A percentile compares a stretch with the other conserved stretches of the same genome.
phyloP scores from a whole-genome alignment of 2,113 vertebrate genomes.

The Tautogolabrus adspersus region DNA sequence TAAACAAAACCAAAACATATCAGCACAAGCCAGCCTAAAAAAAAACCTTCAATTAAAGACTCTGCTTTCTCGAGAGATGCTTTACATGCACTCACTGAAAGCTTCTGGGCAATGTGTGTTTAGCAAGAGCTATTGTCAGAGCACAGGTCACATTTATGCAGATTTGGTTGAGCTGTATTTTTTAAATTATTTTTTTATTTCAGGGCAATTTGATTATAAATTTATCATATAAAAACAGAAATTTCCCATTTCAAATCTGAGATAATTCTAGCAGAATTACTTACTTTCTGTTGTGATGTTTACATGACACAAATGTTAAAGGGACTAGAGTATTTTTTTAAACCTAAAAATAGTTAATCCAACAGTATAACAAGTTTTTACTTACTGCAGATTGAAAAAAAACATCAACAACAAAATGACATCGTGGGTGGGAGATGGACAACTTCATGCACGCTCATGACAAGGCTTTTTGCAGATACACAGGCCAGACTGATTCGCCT shows the following conservation, averaged over 20 bases:
- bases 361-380: neutral
- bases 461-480: conserved; percentile 33
- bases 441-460: neutral
- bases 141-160: conserved; percentile 31
- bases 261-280: neutral
- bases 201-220: neutral
- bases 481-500: conserved; percentile 38
- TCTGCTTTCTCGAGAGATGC: conserved; percentile 27
- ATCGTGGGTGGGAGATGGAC: neutral
- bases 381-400: neutral
- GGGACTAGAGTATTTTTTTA: neutral
- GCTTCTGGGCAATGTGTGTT: conserved; percentile 52
- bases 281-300: conserved; percentile 10
- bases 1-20: conserved; percentile 66
- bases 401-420: neutral
- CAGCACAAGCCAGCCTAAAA: conserved; percentile 49
- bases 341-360: neutral
- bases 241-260: neutral
- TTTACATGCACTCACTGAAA: conserved; percentile 27
- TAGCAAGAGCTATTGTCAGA: conserved; percentile 36
- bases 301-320: neutral
- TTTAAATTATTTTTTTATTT: conserved; percentile 24
- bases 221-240: conserved; percentile 1
- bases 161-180: conserved; percentile 33
- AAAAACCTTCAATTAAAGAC: conserved; percentile 34